phyloP scores from a whole-genome alignment of 2,113 vertebrate genomes.

The Trichomycterus rosablanca region DNA sequence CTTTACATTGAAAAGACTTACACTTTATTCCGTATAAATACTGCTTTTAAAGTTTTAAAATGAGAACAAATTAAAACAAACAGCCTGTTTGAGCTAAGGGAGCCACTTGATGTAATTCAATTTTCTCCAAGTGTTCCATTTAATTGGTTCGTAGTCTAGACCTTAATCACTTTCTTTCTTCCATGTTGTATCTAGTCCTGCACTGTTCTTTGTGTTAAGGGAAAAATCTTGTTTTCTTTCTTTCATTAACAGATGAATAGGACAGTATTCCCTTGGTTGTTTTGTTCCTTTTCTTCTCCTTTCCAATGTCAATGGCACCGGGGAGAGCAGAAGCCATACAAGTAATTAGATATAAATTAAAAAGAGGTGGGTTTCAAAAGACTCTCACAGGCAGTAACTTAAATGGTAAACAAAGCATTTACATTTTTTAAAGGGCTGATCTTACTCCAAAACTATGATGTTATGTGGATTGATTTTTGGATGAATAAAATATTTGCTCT shows the following conservation, averaged over 20 bases:
- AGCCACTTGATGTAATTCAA: constrained; percentile 2
- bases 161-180: constrained; percentile 12
- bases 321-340: not conserved
- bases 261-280: constrained; percentile 2
- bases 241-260: constrained; percentile 31
- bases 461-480: too few relatives aligned
- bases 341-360: constrained; percentile 1
- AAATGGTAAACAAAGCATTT: constrained; percentile 22
- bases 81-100: not conserved
- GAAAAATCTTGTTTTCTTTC: constrained; percentile 21
- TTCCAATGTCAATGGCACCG: not conserved
- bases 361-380: not conserved
- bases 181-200: not conserved
- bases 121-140: constrained; percentile 9
- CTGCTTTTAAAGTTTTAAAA: too few relatives aligned
- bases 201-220: constrained; percentile 12
- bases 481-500: too few relatives aligned
- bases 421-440: not conserved
- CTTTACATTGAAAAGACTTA: too few relatives aligned
- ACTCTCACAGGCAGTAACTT: not conserved
- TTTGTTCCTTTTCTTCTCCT: not conserved
- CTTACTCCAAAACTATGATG: too few relatives aligned
- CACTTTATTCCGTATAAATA: too few relatives aligned
- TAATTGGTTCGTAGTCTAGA: constrained; percentile 1
- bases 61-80: not conserved